Evolutionary conservation across 2,888 invertebrate genomes (phyloP).

Genomic region (Tiliacea citrago): DNA sequence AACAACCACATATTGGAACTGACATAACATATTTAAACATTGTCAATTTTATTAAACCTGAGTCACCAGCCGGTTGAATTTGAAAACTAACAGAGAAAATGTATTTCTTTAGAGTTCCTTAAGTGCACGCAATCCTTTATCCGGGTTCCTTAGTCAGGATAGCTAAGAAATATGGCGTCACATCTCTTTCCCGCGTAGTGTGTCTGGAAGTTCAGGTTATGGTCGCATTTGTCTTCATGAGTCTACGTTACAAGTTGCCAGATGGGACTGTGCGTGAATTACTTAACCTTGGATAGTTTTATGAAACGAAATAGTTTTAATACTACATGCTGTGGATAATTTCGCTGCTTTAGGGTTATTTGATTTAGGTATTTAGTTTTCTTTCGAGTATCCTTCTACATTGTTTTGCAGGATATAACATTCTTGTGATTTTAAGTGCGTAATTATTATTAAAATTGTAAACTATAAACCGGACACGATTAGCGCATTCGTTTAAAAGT

Average conservation of each 20-base stretch:
- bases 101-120: conserved; percentile 24
- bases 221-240: conserved; percentile 38
- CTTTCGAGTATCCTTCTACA: neutral
- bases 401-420: neutral
- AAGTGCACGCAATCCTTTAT: conserved; percentile 31
- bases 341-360: neutral
- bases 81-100: conserved; percentile 38
- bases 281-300: conserved; percentile 9
- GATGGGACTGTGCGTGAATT: neutral
- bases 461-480: neutral
- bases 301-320: conserved; percentile 12
- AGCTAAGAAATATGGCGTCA: conserved; percentile 38
- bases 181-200: conserved; percentile 31
- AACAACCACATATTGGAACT: neutral
- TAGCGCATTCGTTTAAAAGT: neutral
- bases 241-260: neutral
- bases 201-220: conserved; percentile 44
- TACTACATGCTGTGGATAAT: neutral
- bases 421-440: neutral
- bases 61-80: conserved; percentile 1
- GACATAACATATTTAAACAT: neutral
- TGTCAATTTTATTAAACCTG: neutral
- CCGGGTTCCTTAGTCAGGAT: conserved; percentile 19
- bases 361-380: neutral
- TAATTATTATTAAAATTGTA: neutral